Conservation (phyloP, 1,140 invertebrate species). For the Rhopalosiphum padi region DNA sequence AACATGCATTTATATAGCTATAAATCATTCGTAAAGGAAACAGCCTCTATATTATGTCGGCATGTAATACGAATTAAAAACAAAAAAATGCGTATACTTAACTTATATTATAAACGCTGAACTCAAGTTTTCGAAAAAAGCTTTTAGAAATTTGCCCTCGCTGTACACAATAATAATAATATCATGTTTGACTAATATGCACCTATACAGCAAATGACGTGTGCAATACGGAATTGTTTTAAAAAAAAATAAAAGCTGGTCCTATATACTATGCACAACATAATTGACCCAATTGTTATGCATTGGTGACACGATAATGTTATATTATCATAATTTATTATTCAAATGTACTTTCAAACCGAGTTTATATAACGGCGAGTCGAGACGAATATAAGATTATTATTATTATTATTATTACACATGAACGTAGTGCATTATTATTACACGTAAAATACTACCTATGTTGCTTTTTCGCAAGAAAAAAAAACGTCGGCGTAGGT, state of each 20-base stretch:
- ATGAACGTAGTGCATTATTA: not conserved
- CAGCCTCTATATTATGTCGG: not conserved
- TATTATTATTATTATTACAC: not conserved
- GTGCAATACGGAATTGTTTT: not conserved
- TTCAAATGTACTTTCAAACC: not conserved
- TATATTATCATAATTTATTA: not conserved
- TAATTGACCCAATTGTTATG: not conserved
- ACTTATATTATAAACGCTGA: not conserved
- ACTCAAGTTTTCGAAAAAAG: not conserved
- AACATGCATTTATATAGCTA: not conserved
- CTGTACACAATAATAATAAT: too few relatives aligned
- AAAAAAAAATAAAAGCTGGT: too few relatives aligned
- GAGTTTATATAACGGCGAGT: not conserved
- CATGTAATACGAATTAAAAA: not conserved
- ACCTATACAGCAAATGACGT: not conserved
- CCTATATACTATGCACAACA: not conserved
- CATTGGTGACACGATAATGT: not conserved
- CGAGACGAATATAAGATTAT: not conserved
- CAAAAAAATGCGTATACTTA: not conserved
- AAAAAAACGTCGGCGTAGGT: not conserved
- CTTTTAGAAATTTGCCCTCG: not conserved
- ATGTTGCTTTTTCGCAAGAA: not conserved
- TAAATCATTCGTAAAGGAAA: not conserved
- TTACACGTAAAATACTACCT: too few relatives aligned
- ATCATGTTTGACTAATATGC: not conserved